Conservation (phyloP, 2,888 invertebrate species). For the Cotesia congregata region DNA sequence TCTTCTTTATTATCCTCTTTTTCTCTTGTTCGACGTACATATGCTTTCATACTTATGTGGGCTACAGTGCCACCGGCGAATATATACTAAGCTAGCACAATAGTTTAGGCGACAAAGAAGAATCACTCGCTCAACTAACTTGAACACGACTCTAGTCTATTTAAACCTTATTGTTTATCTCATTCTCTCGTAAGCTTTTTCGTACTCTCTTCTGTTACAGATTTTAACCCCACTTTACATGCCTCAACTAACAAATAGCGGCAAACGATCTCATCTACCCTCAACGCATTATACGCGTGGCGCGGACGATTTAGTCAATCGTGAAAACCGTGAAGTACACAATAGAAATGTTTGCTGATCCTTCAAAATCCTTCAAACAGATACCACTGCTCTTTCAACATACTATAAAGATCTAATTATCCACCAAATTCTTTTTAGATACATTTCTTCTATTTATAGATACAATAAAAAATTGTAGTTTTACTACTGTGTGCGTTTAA, state of each 20-base stretch:
- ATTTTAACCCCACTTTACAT: slow-evolving; percentile 15
- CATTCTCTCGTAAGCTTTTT: background rate
- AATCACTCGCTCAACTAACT: slow-evolving; percentile 36
- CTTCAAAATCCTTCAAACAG: slow-evolving; percentile 28
- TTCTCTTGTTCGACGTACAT: slow-evolving; percentile 1
- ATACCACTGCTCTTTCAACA: slow-evolving; percentile 9
- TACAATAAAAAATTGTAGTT: background rate
- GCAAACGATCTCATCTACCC: slow-evolving; percentile 9
- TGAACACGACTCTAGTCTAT: slow-evolving; percentile 4
- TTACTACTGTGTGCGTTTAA: background rate
- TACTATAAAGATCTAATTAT: slow-evolving; percentile 20
- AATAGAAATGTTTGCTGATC: slow-evolving; percentile 29
- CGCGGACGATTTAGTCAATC: slow-evolving; percentile 29
- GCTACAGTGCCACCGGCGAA: slow-evolving; percentile 21
- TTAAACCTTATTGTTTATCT: slow-evolving; percentile 7
- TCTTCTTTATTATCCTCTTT: background rate
- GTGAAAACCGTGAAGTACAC: slow-evolving; percentile 37
- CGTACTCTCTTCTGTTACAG: background rate
- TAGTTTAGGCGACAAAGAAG: slow-evolving; percentile 31
- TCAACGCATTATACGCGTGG: slow-evolving; percentile 34
- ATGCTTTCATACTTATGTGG: slow-evolving; percentile 16
- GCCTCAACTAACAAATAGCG: slow-evolving; percentile 15
- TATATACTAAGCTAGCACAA: slow-evolving; percentile 22
- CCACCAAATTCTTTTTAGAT: background rate
- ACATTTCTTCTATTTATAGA: background rate